Base-by-base conservation (phyloP, 2,113 vertebrate genomes). In the Odontophorus gujanensis region DNA sequence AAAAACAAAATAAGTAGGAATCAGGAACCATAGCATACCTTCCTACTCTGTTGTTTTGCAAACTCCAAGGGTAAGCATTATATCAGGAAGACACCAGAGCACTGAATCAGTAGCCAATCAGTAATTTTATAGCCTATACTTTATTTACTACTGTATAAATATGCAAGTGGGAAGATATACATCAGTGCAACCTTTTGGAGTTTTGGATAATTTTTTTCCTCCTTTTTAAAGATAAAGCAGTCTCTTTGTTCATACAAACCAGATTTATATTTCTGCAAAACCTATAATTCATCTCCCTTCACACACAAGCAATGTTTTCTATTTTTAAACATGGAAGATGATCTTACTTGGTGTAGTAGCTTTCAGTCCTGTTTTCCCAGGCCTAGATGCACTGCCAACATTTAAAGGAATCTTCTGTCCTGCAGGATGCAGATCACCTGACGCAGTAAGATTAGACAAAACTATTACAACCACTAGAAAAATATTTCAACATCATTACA, bases 331-430 rank as follows among this genome's bases (percentile, higher is more conserved):
- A 20, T 4, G 11, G 18, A 3, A 24, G 9, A 47, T 36, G 22
- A 45, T 95, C 98, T 98, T 98, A 99, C 99, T 99, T 22, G 99
- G 99, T 36, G 99, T 99, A 42, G 96, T 94, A 3, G 96, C 95
- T 91, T 97, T 97, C 73, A 96, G 40, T 87, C 90, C 71, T 19
- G 32, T 82, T 91, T 95, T 98, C 57, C 66, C 84, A 63, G 98
- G 74, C 95, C 97, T 96, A 77, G 96, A 67, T 77, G 97, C 87
- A 34, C 32, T 72, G 28, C 96, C 87, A 53, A 40, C 92, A 34
- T 58, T 58, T 13, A 96, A 83, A 79, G 98, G 97, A 76, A 98
- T 99, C 96, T 97, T 99, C 73, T 96, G 97, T 80, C 68, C 84
- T 68, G 62, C 67, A 57, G 47, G 62, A 28, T 3, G n/a, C 55